Conservation (phyloP, 2,888 invertebrate species). For the Busseola fusca region DNA sequence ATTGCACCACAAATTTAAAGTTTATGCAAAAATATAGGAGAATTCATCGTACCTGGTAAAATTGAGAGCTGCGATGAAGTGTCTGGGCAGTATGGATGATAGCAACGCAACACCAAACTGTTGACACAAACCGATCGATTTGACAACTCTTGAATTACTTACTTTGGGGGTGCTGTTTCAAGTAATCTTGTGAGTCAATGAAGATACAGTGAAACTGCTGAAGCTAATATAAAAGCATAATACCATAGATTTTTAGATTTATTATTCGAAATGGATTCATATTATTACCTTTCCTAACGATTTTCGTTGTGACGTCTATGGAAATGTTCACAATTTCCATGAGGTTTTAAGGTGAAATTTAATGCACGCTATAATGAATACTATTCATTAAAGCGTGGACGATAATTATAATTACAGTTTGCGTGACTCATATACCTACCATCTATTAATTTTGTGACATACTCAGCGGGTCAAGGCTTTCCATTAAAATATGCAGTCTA, state of each 20-base stretch:
- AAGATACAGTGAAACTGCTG: neutral
- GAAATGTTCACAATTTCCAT: conserved; percentile 32
- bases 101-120: neutral
- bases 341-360: conserved; percentile 44
- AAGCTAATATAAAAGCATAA: neutral
- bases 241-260: neutral
- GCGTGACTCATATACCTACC: conserved; percentile 63
- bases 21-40: neutral
- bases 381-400: conserved; percentile 57
- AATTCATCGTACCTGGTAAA: neutral
- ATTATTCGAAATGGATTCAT: neutral
- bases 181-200: neutral
- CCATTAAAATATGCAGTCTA: conserved; percentile 40
- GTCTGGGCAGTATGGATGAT: neutral
- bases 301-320: neutral
- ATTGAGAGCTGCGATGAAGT: conserved; percentile 1
- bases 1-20: neutral
- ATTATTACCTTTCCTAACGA: conserved; percentile 5
- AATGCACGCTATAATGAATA: conserved; percentile 52
- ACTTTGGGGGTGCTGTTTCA: conserved; percentile 1
- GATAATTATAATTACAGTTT: conserved; percentile 67
- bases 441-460: conserved; percentile 60
- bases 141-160: conserved; percentile 10
- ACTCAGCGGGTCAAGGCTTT: conserved; percentile 62
- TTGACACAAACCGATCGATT: conserved; percentile 6